These are phyloP conservation scores for Centropus bengalensis DNA, from an alignment of 2,113 vertebrate species.

Conservation along the genomic window DNA sequence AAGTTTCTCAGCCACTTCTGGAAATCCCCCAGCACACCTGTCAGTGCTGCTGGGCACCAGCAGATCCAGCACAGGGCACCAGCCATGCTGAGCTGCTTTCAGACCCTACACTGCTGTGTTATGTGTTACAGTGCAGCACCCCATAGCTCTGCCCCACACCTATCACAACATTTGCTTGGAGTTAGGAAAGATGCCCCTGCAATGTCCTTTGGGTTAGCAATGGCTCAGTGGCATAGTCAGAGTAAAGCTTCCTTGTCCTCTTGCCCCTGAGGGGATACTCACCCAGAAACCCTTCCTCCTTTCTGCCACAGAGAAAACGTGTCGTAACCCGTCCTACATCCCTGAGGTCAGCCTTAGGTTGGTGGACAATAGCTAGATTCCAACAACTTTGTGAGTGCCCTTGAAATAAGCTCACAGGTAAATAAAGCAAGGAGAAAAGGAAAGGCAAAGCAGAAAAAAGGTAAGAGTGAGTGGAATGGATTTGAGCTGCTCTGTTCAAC, in stretches of 20 bases:
- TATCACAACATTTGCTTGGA: not conserved
- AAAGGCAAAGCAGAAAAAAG: not conserved
- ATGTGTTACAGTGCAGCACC: fast-evolving
- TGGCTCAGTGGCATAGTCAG: fast-evolving
- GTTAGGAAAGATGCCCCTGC: not conserved
- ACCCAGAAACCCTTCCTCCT: not conserved
- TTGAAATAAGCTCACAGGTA: not conserved
- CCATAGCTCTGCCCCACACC: not conserved
- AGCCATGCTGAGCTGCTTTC: not conserved
- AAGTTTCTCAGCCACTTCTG: not conserved
- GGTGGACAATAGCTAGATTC: not conserved
- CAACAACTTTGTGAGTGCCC: not conserved
- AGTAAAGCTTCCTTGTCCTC: not conserved
- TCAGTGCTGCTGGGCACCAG: not conserved
- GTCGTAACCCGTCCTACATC: not conserved
- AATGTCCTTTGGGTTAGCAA: fast-evolving
- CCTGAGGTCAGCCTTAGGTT: not conserved
- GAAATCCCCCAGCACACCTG: not conserved
- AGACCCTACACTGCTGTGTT: fast-evolving
- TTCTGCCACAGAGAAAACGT: not conserved
- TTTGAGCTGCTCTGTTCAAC: not conserved
- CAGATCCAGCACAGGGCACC: not conserved
- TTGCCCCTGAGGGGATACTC: fast-evolving
- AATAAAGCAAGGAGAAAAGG: not conserved
- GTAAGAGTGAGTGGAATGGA: not conserved